phyloP scores from a whole-genome alignment of 2,113 vertebrate genomes.

The Nothobranchius kuhntae region DNA sequence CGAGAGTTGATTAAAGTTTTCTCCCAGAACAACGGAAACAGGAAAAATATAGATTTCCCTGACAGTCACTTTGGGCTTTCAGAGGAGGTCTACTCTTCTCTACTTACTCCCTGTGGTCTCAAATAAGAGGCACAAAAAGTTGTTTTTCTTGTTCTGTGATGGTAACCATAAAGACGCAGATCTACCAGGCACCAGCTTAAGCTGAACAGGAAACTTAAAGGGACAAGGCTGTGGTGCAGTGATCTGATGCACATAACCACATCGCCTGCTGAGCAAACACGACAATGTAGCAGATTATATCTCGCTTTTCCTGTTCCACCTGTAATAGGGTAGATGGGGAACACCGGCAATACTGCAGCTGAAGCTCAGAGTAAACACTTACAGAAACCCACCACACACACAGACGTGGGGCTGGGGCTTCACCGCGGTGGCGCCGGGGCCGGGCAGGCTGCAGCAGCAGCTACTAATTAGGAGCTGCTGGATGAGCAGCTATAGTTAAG shows the following conservation, averaged over 20 bases:
- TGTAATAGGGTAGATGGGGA: constrained; percentile 16
- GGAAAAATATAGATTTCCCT: constrained; percentile 34
- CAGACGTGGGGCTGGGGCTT: constrained; percentile 66
- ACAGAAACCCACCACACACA: constrained; percentile 29
- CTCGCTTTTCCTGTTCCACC: constrained; percentile 23
- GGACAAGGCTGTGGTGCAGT: constrained; percentile 5
- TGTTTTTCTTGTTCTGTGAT: constrained; percentile 24
- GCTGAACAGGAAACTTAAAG: constrained; percentile 11
- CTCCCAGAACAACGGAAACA: constrained; percentile 32
- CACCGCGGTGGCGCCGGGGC: constrained; percentile 71
- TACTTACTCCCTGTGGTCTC: constrained; percentile 20
- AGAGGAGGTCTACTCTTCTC: constrained; percentile 2
- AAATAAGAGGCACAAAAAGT: not conserved
- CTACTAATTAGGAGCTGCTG: constrained; percentile 75
- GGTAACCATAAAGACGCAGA: constrained; percentile 18
- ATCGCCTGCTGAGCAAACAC: constrained; percentile 11
- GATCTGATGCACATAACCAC: constrained; percentile 22
- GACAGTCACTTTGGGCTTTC: constrained; percentile 25
- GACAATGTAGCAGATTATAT: not conserved
- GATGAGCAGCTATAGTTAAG: constrained; percentile 67
- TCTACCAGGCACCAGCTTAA: constrained; percentile 17
- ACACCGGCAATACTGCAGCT: constrained; percentile 17
- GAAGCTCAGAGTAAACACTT: constrained; percentile 41
- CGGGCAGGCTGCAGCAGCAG: constrained; percentile 65
- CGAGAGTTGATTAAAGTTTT: constrained; percentile 28